phyloP scores from a whole-genome alignment of 2,888 invertebrate species.

The Smittia aterrima region DNA sequence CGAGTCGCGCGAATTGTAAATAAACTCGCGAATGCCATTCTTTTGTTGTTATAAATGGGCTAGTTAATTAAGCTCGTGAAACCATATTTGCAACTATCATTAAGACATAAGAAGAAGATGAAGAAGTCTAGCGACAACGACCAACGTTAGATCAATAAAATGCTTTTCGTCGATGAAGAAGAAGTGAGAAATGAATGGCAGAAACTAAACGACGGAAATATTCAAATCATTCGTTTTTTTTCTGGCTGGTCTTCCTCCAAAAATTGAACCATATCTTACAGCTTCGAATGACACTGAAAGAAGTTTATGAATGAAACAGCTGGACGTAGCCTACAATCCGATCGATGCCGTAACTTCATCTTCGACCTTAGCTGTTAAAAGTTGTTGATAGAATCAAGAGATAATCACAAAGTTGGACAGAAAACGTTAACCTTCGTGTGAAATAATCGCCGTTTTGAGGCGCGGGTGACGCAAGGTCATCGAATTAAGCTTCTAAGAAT shows the following conservation, averaged over 20 bases:
- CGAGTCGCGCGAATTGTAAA: background rate
- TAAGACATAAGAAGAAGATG: background rate
- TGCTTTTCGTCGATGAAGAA: background rate
- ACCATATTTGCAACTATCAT: background rate
- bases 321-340: background rate
- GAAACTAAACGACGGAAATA: background rate
- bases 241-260: background rate
- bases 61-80: background rate
- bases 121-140: background rate
- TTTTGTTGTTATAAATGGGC: background rate
- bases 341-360: background rate
- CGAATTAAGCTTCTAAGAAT: background rate
- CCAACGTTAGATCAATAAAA: no score
- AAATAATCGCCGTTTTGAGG: background rate
- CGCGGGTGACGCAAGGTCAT: background rate
- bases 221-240: background rate
- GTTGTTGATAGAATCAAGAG: background rate
- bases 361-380: background rate
- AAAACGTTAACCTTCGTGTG: constrained; percentile 13
- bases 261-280: background rate
- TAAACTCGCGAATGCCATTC: background rate
- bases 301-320: background rate
- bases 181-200: background rate
- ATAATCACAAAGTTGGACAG: background rate
- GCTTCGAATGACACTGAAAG: background rate